These are phyloP conservation scores for Mesorhabditis sp. DNA, from an alignment of 2,888 invertebrate species.

Conservation along the genomic window DNA sequence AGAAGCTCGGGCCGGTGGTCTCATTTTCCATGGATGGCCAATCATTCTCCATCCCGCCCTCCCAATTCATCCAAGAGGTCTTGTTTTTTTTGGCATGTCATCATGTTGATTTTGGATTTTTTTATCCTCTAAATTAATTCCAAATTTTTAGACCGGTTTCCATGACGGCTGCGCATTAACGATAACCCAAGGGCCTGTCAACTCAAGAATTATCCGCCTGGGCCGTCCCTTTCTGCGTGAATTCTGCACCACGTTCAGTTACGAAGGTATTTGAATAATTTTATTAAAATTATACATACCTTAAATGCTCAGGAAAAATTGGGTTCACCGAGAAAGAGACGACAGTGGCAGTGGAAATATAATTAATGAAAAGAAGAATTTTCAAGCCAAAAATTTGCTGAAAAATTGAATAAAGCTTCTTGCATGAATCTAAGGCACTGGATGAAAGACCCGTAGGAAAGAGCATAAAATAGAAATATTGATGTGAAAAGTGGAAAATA, in stretches of 20 bases:
- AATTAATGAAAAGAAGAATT: too few relatives aligned
- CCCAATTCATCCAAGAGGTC: not conserved
- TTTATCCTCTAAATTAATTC: not conserved
- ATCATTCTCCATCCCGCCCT: not conserved
- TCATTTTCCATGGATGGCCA: not conserved
- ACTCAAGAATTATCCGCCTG: conserved; percentile 1
- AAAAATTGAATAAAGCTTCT: too few relatives aligned
- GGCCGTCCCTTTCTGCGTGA: not conserved
- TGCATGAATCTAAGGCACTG: too few relatives aligned
- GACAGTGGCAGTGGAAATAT: too few relatives aligned
- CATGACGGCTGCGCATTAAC: conserved; percentile 1
- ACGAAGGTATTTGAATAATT: not conserved
- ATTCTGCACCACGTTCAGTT: not conserved
- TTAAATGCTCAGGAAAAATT: too few relatives aligned
- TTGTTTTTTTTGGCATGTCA: not conserved
- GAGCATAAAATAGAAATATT: too few relatives aligned
- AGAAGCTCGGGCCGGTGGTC: not conserved
- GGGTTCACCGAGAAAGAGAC: too few relatives aligned
- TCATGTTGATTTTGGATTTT: not conserved
- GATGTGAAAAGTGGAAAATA: too few relatives aligned
- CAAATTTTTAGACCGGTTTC: not conserved
- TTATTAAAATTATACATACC: too few relatives aligned
- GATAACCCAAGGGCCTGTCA: not conserved
- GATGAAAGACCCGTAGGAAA: too few relatives aligned
- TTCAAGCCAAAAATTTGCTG: too few relatives aligned